Base-by-base conservation (phyloP, 2,113 vertebrate genomes). In the Ursus arctos region DNA sequence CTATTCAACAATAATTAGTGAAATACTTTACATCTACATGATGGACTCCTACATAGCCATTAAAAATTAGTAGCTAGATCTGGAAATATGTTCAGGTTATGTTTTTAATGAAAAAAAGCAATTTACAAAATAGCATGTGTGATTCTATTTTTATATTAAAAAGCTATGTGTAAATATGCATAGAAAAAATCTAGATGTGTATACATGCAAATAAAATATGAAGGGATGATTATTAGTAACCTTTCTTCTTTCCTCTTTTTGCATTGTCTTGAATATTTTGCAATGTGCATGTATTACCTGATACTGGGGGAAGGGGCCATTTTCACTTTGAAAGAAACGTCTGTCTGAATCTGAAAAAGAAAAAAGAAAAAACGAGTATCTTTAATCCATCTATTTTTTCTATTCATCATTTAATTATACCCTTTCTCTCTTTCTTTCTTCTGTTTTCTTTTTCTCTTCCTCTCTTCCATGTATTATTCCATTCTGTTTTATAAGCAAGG, bases 201-300 rank as follows among this genome's bases (percentile, higher is more conserved):
- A 77, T 57, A 72, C 22, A 43, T 61, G 53, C 47, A 97, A 93
- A 85, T 96, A 94, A 94, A 87, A 82, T 92, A 8, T 72, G 43
- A 81, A 67, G 13, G 28, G 4, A 59, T 71, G 9, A 53, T 65
- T 83, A 79, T 83, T 91, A 92, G 28, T n/a, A 18, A 72, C 51
- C 51, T 67, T 96, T 31, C 26, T 80, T 88, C 21, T 95, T 96
- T 89, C 26, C 4, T 40, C 28, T 79, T 96, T 90, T 15, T 92
- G 7, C 76, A 88, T 67, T 88, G 43, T 96, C 69, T 76, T 94
- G 61, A 90, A 93, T 85, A 83, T 97, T 94, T 95, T 96, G 72
- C 18, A 61, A 53, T 72, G 47, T 92, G 9, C 40, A 53, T 88
- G 33, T 76, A 79, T 77, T 95, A 72, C 61, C 79, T 95, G 74